Evolutionary conservation across 2,888 invertebrate species (phyloP), one percentile per base, ranked within the genome.

Genomic region (Aphrophora alni): DNA sequence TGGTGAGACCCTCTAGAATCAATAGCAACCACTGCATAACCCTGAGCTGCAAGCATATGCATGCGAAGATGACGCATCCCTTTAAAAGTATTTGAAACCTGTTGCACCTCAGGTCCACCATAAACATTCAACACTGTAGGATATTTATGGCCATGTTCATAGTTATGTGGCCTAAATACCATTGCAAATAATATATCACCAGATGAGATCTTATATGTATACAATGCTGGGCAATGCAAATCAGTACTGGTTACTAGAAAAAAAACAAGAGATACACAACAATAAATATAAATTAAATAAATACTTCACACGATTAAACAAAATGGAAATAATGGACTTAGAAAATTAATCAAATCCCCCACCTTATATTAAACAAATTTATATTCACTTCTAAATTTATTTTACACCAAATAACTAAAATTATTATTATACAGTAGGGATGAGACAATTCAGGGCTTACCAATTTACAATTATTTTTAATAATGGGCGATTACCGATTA

Each of bases 51-150:
- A 80, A 98, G 90, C 93, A 98, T 97, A 86, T 98, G 97, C 93
- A 98, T 95, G 82, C 98, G 91, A 27, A 98, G 90, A 86, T 97
- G 97, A 80, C 98, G 93, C 90, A 95, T 95, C 77, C 96, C 96
- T 95, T 96, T 96, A 87, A 97, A 98, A 7, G 95, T 95, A 89
- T 99, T 99, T 78, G 96, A 96, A 82, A 99, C 99, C 59, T 98
- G 92, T 89, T 99, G 99, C 74, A 99, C 98, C 88, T 98, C 98
- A 0, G 99, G 99, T 0, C 99, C 99, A 1, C 98, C 99, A 88
- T 99, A 99, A 78, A 99, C 97, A 89, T 98, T 97, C 75, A 99
- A 91, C n/a, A 77, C 77, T 21, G 98, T 97, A 0, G 99, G 98
- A 89, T 97, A 97, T 82, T 94, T 93, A 17, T 89, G 88, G 8